Conservation (phyloP, 1,140 invertebrate genomes). For the Aphaenogaster floridana region DNA sequence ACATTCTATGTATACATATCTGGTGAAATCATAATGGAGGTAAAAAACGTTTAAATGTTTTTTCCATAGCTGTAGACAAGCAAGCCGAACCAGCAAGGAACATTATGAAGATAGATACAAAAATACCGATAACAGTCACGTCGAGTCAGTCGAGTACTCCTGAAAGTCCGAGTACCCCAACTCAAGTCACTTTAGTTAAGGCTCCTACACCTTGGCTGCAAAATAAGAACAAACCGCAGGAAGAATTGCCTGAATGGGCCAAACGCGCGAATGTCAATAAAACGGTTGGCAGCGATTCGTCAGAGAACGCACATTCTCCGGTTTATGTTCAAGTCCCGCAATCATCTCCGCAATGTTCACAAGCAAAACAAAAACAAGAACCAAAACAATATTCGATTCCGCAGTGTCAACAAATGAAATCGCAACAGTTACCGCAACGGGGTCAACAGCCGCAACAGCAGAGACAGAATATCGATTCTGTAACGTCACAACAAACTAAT, state of each 20-base stretch:
- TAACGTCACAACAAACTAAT: constrained; percentile 34
- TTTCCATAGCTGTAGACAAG: constrained; percentile 53
- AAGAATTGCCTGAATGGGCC: constrained; percentile 86
- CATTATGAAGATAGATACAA: constrained; percentile 78
- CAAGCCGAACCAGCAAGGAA: constrained; percentile 69
- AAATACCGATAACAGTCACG: constrained; percentile 60
- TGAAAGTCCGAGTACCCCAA: constrained; percentile 83
- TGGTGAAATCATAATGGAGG: background rate
- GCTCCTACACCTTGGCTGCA: constrained; percentile 89
- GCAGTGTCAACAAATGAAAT: constrained; percentile 48
- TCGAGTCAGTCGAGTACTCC: constrained; percentile 60
- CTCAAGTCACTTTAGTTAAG: constrained; percentile 85
- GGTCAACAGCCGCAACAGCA: constrained; percentile 58
- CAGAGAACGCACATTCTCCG: constrained; percentile 61
- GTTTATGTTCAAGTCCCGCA: constrained; percentile 64
- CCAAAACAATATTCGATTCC: constrained; percentile 14
- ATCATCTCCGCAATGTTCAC: constrained; percentile 64
- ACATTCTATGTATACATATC: background rate
- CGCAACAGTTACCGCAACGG: constrained; percentile 44
- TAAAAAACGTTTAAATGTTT: background rate
- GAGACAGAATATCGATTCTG: constrained; percentile 52
- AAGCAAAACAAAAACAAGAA: constrained; percentile 48
- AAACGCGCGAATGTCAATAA: constrained; percentile 77
- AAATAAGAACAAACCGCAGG: constrained; percentile 84
- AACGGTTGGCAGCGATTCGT: constrained; percentile 72